Conservation (phyloP, 2,113 vertebrate genomes). For the Jaculus jaculus region DNA sequence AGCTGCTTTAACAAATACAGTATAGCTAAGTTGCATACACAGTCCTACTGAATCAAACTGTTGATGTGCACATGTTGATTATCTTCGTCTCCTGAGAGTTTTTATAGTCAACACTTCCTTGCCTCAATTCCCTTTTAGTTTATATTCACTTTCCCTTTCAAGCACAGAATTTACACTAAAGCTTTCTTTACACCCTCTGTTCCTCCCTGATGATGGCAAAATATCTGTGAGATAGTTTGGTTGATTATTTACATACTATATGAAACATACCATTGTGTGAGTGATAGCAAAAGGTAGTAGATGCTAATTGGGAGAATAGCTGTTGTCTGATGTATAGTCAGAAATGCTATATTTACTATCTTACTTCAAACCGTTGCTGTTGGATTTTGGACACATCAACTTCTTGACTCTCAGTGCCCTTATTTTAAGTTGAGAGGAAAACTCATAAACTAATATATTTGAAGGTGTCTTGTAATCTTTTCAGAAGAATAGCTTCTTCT, state of each 20-base stretch:
- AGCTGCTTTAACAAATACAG: constrained; percentile 18
- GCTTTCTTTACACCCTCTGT: constrained; percentile 7
- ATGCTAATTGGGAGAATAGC: not conserved
- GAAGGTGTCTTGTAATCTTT: constrained; percentile 32
- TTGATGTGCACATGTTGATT: not conserved
- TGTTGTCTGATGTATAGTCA: constrained; percentile 20
- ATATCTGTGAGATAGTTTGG: not conserved
- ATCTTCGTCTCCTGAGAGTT: constrained; percentile 17
- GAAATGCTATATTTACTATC: constrained; percentile 10
- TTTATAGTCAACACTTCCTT: not conserved
- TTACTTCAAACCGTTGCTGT: constrained; percentile 38
- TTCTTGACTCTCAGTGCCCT: constrained; percentile 38
- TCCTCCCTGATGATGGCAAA: not conserved
- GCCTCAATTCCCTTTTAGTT: not conserved
- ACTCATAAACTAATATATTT: not conserved
- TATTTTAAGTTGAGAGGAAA: not conserved
- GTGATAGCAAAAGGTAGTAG: not conserved
- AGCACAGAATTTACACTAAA: not conserved
- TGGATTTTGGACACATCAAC: not conserved
- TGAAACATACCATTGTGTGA: not conserved
- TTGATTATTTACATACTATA: not conserved
- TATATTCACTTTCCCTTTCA: not conserved
- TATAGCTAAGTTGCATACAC: not conserved
- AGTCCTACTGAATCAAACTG: constrained; percentile 40
- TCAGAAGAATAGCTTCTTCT: not conserved